Evolutionary conservation across 2,888 invertebrate genomes (phyloP), one percentile per base, ranked within the genome.

Genomic region (Megaustenia siamemsis): DNA sequence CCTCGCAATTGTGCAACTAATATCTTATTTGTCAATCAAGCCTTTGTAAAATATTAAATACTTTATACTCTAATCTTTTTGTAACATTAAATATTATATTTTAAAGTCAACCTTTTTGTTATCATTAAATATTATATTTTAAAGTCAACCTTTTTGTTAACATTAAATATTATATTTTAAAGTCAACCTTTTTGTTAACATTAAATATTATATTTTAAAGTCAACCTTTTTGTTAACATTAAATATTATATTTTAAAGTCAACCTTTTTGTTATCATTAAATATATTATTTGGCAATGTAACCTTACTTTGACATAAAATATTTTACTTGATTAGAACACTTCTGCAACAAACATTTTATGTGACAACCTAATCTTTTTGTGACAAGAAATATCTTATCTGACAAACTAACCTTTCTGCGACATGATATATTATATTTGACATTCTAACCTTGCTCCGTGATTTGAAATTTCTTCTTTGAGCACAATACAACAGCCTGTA

Each of bases 401-500:
- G 0, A 63, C 32, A 63, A 60, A 60, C 60, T 60, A 60, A 60
- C 5, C 6, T 15, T 60, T 8, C 60, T 60, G 18, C 21, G 18
- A 4, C 3, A 53, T 18, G 3, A 21, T 53, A 18, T 21, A 53
- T 45, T 10, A 45, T 45, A 10, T 45, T 10, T 45, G 6, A 45
- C n/a, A 3, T 5, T 60, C 38, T 45, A 77, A 97, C 98, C 98
- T 95, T 99, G 99, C 92, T 98, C 97, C 1, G 98, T 99, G 93
- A 99, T 99, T 94, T 99, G 99, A 93, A 99, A 99, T 89, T 96
- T 96, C 93, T 99, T 98, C 94, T 97, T 97, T 92, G 99, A 98
- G 97, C 98, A 98, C 87, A 99, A 95, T 5, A 99, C 98, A 40
- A 99, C 98, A 75, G 99, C 98, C 90, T 99, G 99, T 40, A 99